These are phyloP conservation scores for Desmodus rotundus DNA, from an alignment of 2,113 vertebrate species.

Conservation along the genomic window DNA sequence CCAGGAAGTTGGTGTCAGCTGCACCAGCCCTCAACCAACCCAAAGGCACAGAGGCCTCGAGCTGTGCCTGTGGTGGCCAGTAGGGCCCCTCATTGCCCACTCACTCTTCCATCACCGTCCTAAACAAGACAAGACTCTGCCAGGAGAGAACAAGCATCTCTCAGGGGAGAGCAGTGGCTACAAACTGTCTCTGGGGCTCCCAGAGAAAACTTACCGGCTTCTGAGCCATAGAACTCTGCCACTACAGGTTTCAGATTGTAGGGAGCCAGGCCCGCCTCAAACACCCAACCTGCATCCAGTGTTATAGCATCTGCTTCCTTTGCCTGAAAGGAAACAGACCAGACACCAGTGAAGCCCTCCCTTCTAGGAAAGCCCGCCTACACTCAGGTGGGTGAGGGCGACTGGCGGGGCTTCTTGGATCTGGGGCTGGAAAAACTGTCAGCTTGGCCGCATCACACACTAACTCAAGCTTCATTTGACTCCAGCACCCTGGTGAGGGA, in stretches of 20 bases:
- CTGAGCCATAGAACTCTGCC: constrained; percentile 83
- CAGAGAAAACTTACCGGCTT: constrained; percentile 70
- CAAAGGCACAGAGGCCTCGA: neutral
- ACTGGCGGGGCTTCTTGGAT: neutral
- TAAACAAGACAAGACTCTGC: neutral
- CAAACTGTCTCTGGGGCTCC: too few species aligned
- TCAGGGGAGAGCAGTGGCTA: neutral
- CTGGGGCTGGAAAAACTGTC: neutral
- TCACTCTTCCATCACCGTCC: neutral
- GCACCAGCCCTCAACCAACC: neutral
- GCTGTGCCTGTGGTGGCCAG: neutral
- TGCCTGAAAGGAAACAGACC: constrained; percentile 73
- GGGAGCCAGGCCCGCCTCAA: constrained; percentile 80
- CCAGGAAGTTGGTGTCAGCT: neutral
- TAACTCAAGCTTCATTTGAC: too few species aligned
- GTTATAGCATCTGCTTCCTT: constrained; percentile 86
- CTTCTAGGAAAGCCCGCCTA: neutral
- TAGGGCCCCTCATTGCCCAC: neutral
- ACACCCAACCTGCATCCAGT: constrained; percentile 87
- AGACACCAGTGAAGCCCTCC: neutral
- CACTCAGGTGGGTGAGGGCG: neutral
- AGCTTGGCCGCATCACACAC: neutral
- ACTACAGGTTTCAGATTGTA: constrained; percentile 86
- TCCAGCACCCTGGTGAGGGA: neutral
- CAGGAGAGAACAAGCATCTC: neutral